A percentile compares a stretch with the other conserved stretches of the same genome.
phyloP scores from a whole-genome alignment of 2,888 invertebrate genomes.

The Erebia epiphron region DNA sequence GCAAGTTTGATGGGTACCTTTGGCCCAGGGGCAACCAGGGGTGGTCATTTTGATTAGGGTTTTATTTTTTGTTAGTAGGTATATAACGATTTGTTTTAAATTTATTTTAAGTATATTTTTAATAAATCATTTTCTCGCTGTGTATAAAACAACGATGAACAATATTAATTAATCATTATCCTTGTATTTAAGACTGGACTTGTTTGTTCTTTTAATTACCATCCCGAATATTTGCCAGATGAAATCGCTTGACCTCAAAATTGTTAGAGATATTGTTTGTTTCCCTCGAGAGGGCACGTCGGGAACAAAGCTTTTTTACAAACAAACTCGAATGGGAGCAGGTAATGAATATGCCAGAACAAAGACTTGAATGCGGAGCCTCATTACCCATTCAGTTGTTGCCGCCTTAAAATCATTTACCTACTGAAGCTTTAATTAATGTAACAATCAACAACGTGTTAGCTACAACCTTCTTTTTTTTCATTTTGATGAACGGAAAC shows the following conservation, averaged over 20 bases:
- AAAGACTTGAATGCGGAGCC: slow-evolving; percentile 66
- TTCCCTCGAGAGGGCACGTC: slow-evolving; percentile 58
- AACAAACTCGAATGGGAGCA: slow-evolving; percentile 64
- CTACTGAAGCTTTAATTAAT: slow-evolving; percentile 70
- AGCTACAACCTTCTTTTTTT: neutral
- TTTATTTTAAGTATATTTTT: too few species aligned
- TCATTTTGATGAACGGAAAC: neutral
- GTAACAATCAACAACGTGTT: slow-evolving; percentile 15
- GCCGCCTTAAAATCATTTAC: slow-evolving; percentile 71
- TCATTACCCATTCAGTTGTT: slow-evolving; percentile 76
- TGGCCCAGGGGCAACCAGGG: too few species aligned
- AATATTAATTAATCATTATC: neutral
- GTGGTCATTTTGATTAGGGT: too few species aligned
- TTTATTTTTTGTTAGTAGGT: too few species aligned
- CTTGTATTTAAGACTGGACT: slow-evolving; percentile 23
- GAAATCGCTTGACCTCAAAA: slow-evolving; percentile 71
- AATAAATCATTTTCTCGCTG: neutral
- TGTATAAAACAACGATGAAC: neutral
- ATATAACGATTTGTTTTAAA: too few species aligned
- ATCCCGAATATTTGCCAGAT: slow-evolving; percentile 55
- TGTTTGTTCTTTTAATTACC: slow-evolving; percentile 62
- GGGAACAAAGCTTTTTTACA: slow-evolving; percentile 65
- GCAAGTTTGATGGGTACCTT: too few species aligned
- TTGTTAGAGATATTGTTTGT: slow-evolving; percentile 72
- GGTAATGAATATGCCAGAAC: slow-evolving; percentile 79